Percentiles rank a stretch among this genome's conserved stretches.
These are phyloP conservation scores for Eupithecia dodoneata DNA, from an alignment of 2,888 invertebrate genomes.

Conservation along the genomic window DNA sequence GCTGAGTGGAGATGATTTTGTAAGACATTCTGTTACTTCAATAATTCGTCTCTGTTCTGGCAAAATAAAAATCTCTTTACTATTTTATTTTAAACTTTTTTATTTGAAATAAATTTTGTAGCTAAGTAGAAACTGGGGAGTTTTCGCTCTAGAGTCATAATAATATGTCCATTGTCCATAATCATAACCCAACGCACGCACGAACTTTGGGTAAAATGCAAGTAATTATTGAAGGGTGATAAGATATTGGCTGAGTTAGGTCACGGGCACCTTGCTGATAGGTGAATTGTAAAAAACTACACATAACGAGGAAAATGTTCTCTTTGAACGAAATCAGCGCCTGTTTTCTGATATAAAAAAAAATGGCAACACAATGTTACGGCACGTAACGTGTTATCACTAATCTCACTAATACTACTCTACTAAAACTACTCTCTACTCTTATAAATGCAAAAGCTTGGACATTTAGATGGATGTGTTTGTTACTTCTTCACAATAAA, in stretches of 20 bases:
- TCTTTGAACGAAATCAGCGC: neutral
- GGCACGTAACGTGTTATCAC: neutral
- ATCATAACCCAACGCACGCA: neutral
- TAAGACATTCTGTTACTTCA: too few species aligned
- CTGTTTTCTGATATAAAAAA: neutral
- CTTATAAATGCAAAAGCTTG: too few species aligned
- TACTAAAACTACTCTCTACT: too few species aligned
- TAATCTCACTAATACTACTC: neutral
- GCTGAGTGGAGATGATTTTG: too few species aligned
- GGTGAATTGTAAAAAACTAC: neutral
- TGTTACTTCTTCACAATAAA: too few species aligned
- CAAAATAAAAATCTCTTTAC: too few species aligned
- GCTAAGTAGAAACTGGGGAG: conserved; percentile 13
- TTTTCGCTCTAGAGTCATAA: neutral
- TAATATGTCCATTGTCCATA: neutral
- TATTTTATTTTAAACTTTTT: too few species aligned
- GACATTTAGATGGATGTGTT: too few species aligned
- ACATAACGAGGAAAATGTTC: neutral
- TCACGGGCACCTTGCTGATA: conserved; percentile 6
- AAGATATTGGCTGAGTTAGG: neutral
- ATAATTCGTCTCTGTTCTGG: too few species aligned
- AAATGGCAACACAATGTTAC: neutral
- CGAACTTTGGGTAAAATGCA: neutral
- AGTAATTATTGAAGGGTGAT: neutral
- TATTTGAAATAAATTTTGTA: neutral